Conservation (phyloP, 2,888 invertebrate genomes). For the Apantesis nais region DNA sequence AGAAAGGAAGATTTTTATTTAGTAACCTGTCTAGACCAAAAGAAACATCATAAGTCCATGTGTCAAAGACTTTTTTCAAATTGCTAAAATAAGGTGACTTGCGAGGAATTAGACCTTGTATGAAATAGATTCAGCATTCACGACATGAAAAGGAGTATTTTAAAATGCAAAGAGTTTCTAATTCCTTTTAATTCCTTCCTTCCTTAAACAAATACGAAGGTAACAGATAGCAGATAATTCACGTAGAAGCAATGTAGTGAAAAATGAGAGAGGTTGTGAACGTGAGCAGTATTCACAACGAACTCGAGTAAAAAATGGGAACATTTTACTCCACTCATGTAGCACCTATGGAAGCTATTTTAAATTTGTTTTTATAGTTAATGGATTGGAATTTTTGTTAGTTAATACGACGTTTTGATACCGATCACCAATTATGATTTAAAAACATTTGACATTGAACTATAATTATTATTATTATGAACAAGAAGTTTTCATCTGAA, state of each 20-base stretch:
- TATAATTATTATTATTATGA: not conserved
- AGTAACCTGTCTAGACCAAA: not conserved
- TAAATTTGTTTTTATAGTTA: conserved; percentile 40
- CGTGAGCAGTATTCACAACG: conserved; percentile 74
- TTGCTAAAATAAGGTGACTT: no score
- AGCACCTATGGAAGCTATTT: conserved; percentile 39
- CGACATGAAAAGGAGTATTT: not conserved
- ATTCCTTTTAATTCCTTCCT: not conserved
- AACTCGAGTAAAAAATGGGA: conserved; percentile 74
- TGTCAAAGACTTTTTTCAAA: not conserved
- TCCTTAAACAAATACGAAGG: conserved; percentile 61
- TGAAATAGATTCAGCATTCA: not conserved
- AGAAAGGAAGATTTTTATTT: not conserved
- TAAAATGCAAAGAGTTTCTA: not conserved
- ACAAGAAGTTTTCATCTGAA: not conserved
- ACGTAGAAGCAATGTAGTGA: conserved; percentile 85
- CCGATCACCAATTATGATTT: not conserved
- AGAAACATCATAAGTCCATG: no score
- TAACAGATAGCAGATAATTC: conserved; percentile 78
- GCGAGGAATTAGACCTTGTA: no score
- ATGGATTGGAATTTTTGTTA: conserved; percentile 31
- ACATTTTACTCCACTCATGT: conserved; percentile 67
- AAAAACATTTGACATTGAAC: not conserved
- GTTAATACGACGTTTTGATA: not conserved
- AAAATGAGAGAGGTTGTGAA: conserved; percentile 80